A percentile compares a stretch with the other conserved stretches of the same genome.
Evolutionary conservation across 2,888 invertebrate species (phyloP).

Genomic region (Altica lythri): DNA sequence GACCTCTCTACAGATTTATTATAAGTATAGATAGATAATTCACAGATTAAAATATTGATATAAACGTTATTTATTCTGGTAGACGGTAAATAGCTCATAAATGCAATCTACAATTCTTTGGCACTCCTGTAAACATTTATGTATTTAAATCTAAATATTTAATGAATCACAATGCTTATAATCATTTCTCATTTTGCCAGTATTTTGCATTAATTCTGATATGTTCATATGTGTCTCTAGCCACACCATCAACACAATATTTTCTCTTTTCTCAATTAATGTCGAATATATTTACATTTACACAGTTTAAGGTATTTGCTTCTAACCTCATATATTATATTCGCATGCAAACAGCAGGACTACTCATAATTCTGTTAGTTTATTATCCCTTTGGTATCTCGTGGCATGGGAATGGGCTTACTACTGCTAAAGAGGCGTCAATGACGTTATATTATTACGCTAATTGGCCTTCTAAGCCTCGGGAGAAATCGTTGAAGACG

Average conservation of each 20-base stretch:
- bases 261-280: slow-evolving; percentile 36
- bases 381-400: slow-evolving; percentile 24
- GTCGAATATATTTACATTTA: slow-evolving; percentile 35
- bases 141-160: too few species aligned
- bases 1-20: too few species aligned
- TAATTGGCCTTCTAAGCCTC: slow-evolving; percentile 23
- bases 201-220: slow-evolving; percentile 1
- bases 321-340: slow-evolving; percentile 38
- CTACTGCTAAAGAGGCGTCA: slow-evolving; percentile 20
- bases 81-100: too few species aligned
- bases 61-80: too few species aligned
- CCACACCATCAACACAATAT: slow-evolving; percentile 3
- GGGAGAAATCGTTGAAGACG: slow-evolving; percentile 5
- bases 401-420: slow-evolving; percentile 25
- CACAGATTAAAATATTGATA: too few species aligned
- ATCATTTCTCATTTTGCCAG: too few species aligned
- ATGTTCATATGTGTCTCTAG: not conserved
- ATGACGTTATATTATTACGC: slow-evolving; percentile 18
- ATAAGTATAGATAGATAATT: too few species aligned
- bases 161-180: too few species aligned
- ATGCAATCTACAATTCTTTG: too few species aligned
- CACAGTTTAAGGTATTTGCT: slow-evolving; percentile 37
- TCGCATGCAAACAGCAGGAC: slow-evolving; percentile 27
- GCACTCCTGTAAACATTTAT: too few species aligned
- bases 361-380: slow-evolving; percentile 28